Evolutionary conservation across 2,797 vertebrate species (phyloP), one percentile per base, ranked within the genome.

Genomic region (Ctenochaetus hawaiiensis): DNA sequence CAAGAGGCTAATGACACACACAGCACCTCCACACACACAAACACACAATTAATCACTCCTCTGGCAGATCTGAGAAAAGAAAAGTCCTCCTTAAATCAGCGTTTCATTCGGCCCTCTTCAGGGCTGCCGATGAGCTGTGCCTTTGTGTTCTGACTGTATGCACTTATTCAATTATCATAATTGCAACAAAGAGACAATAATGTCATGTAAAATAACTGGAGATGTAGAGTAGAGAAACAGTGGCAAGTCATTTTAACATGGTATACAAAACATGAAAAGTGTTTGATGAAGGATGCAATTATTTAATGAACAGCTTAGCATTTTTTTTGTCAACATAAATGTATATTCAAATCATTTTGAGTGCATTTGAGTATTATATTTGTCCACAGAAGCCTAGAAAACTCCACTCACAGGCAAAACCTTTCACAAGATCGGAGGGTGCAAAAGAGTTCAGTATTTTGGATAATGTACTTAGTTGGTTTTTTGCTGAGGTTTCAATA

Each of bases 1-100:
- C 83, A 85, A 84, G 84, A 80, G 77, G 82, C 85, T 92, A 92
- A 93, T 81, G 85, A 89, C 84, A 88, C 77, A 83, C 86, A 79
- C 73, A 84, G 30, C 48, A n/a, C 48, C 61, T 72, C 8, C 52
- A 17, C 52, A 20, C 43, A 30, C 34, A 12, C 67, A 17, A 26
- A 20, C 34, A 41, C 58, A 64, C 77, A 78, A 87, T 89, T 87
- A 91, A 93, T 91, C 88, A 91, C 78, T 75, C 20, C 23, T 62
- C 65, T 63, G 63, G 72, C 5, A 0, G 20, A 53, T 48, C 57
- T 80, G 85, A 85, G 74, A 84, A 77, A 77, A 52, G 11, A 71
- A 67, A 74, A 80, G 73, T 66, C 67, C 67, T 70, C 84, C 70
- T 68, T 64, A 75, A 63, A 54, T 71, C 26, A 26, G 22, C 51